Evolutionary conservation across 2,797 vertebrate genomes (phyloP).

Genomic region (Varecia variegata): DNA sequence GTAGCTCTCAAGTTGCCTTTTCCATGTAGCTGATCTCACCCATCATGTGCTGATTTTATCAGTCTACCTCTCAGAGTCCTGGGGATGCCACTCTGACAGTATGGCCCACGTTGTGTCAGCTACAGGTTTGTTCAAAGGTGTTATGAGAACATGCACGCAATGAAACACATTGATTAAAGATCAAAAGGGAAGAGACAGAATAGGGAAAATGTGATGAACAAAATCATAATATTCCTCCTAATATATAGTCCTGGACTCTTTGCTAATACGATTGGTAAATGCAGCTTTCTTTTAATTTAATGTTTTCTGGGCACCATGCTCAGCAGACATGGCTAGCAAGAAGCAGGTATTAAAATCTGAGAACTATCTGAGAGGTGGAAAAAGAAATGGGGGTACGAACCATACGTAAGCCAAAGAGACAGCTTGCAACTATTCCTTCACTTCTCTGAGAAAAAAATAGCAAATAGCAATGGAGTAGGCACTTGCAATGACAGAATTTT

Average conservation of each 20-base stretch:
- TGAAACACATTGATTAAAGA: not conserved
- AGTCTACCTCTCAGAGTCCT: not conserved
- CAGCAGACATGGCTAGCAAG: not conserved
- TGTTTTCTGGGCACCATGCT: not conserved
- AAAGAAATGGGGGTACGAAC: conserved; percentile 1
- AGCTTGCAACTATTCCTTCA: conserved; percentile 21
- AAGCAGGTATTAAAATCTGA: conserved; percentile 30
- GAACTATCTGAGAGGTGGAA: not conserved
- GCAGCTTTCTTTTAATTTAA: not conserved
- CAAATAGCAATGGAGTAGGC: not conserved
- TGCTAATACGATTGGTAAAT: not conserved
- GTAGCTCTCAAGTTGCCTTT: not conserved
- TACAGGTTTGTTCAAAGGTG: not conserved
- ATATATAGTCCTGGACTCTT: not conserved
- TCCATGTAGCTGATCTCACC: not conserved
- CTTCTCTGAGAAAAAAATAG: not conserved
- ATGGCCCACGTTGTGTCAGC: not conserved
- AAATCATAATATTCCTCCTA: not conserved
- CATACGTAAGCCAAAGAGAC: not conserved
- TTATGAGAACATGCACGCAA: not conserved
- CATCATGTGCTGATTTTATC: not conserved
- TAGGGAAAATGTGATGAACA: not conserved
- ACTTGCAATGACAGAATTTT: not conserved
- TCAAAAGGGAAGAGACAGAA: not conserved
- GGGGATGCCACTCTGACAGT: not conserved